A percentile compares a stretch with the other conserved stretches of the same genome.
These are phyloP conservation scores for Neogobius melanostomus DNA, from an alignment of 2,113 vertebrate species.

Conservation along the genomic window DNA sequence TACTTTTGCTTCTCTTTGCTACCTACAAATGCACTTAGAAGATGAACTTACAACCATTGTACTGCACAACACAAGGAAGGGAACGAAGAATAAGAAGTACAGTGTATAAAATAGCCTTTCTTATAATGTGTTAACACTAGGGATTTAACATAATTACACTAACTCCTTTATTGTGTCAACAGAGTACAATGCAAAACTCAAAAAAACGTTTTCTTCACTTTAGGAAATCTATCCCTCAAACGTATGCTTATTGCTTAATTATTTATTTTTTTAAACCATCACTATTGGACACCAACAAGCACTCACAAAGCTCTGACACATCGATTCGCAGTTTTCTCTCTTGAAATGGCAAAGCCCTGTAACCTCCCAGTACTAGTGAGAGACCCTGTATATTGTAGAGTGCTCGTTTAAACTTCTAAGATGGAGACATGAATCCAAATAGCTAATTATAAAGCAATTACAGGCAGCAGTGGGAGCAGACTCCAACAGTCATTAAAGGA, in stretches of 20 bases:
- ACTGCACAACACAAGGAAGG: background rate
- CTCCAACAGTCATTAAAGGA: constrained; percentile 76
- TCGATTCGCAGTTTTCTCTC: constrained; percentile 64
- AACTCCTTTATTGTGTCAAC: too few relatives aligned
- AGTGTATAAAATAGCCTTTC: too few relatives aligned
- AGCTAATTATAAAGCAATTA: constrained; percentile 83
- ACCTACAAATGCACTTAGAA: constrained; percentile 48
- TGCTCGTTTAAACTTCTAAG: constrained; percentile 74
- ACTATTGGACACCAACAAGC: constrained; percentile 16
- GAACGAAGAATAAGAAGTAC: background rate
- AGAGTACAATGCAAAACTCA: too few relatives aligned
- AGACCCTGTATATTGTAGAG: constrained; percentile 66
- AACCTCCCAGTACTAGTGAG: constrained; percentile 58
- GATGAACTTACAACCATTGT: constrained; percentile 36
- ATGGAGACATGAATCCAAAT: constrained; percentile 79
- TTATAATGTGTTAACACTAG: too few relatives aligned
- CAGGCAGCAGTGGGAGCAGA: constrained; percentile 73
- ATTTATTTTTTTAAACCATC: background rate
- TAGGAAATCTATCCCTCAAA: too few relatives aligned
- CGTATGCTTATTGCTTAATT: too few relatives aligned
- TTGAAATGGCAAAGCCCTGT: constrained; percentile 54
- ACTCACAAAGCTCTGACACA: constrained; percentile 36
- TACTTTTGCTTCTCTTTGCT: constrained; percentile 52
- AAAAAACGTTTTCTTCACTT: too few relatives aligned
- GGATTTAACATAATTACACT: too few relatives aligned